These are phyloP conservation scores for Pyrocephalus nanus DNA, from an alignment of 2,797 vertebrate genomes.

Conservation along the genomic window DNA sequence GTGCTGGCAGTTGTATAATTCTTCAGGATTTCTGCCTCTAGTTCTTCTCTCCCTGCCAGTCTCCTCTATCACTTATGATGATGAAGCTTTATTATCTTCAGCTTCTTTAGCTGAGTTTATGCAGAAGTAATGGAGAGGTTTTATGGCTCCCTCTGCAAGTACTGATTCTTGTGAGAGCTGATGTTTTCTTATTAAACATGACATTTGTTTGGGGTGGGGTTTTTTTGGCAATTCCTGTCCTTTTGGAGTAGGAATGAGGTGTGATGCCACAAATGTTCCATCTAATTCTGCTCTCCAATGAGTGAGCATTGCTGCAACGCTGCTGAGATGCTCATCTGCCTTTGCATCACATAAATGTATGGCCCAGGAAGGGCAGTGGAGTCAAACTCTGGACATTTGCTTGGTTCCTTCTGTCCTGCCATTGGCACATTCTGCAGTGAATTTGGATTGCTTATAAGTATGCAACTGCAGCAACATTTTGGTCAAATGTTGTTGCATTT, in stretches of 20 bases:
- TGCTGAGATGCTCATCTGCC: background rate
- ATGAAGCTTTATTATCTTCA: background rate
- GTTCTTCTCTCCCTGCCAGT: background rate
- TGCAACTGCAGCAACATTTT: background rate
- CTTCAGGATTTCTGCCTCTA: background rate
- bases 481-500: background rate
- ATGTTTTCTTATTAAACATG: background rate
- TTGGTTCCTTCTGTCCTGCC: background rate
- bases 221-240: background rate
- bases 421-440: background rate
- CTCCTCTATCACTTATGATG: background rate
- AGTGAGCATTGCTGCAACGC: background rate
- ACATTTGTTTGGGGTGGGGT: background rate
- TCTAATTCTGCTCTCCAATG: background rate
- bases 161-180: background rate
- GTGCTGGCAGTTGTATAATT: background rate
- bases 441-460: background rate
- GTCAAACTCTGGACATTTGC: accelerated
- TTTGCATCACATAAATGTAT: accelerated
- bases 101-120: background rate
- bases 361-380: background rate
- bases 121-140: background rate
- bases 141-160: background rate
- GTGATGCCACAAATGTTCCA: background rate
- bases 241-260: background rate